A percentile compares a stretch with the other conserved stretches of the same genome.
phyloP scores from a whole-genome alignment of 2,888 invertebrate species.

The Limnephilus rhombicus region DNA sequence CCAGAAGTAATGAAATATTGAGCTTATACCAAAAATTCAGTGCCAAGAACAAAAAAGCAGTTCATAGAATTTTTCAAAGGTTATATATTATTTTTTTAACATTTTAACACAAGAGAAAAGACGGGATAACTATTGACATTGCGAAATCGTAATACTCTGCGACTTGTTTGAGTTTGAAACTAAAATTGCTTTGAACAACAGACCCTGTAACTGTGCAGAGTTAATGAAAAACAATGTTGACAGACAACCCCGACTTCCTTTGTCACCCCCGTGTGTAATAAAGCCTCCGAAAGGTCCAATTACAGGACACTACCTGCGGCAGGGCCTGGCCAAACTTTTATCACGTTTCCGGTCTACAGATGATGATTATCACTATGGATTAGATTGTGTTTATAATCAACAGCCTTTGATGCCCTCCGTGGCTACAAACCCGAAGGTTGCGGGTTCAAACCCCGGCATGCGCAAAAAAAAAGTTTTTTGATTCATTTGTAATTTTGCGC shows the following conservation, averaged over 20 bases:
- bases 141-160: background rate
- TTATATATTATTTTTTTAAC: background rate
- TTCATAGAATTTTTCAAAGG: background rate
- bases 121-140: background rate
- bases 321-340: background rate
- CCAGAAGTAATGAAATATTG: no score
- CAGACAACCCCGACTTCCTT: conserved; percentile 28
- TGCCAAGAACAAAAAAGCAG: no score
- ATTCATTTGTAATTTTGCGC: no score
- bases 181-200: conserved; percentile 4
- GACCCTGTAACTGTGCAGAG: background rate
- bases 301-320: background rate
- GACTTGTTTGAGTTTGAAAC: conserved; percentile 13
- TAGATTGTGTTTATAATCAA: background rate
- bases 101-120: background rate
- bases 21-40: no score
- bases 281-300: conserved; percentile 18
- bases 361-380: background rate
- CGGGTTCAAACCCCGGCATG: no score
- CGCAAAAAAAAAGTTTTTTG: no score
- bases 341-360: background rate
- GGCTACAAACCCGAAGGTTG: no score
- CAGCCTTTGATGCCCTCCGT: no score
- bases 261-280: conserved; percentile 20
- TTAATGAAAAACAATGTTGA: conserved; percentile 56